These are phyloP conservation scores for Calliopum simillimum DNA, from an alignment of 2,888 invertebrate genomes.

Conservation along the genomic window DNA sequence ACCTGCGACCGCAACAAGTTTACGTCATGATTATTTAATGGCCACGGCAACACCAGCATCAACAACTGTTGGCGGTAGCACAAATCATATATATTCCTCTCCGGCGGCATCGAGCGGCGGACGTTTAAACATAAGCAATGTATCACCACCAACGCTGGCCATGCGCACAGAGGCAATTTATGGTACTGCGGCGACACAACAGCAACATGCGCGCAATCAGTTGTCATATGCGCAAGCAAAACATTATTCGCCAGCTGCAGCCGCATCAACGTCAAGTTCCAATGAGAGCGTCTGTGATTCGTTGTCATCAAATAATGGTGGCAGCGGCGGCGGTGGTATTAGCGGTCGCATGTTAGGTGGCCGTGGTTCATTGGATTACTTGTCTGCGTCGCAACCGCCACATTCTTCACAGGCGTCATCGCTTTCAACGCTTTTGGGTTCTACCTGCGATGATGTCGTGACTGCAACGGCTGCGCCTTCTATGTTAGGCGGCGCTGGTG, in stretches of 20 bases:
- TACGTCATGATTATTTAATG: constrained; percentile 63
- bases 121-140: constrained; percentile 59
- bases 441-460: constrained; percentile 62
- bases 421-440: constrained; percentile 58
- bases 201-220: constrained; percentile 59
- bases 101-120: constrained; percentile 50
- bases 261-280: constrained; percentile 79
- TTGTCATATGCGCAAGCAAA: constrained; percentile 61
- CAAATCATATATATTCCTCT: constrained; percentile 54
- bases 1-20: constrained; percentile 58
- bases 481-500: constrained; percentile 55
- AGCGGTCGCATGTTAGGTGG: constrained; percentile 51
- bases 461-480: constrained; percentile 59
- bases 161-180: constrained; percentile 60
- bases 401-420: constrained; percentile 61
- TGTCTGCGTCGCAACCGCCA: constrained; percentile 44
- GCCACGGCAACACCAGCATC: constrained; percentile 59
- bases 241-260: constrained; percentile 62
- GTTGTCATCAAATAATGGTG: constrained; percentile 69
- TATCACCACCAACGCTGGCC: constrained; percentile 62
- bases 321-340: constrained; percentile 39
- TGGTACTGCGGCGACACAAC: constrained; percentile 49
- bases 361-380: constrained; percentile 61
- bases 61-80: constrained; percentile 51
- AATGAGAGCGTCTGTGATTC: constrained; percentile 85